These are phyloP conservation scores for Gorsachius magnificus DNA, from an alignment of 2,797 vertebrate species.

Conservation along the genomic window DNA sequence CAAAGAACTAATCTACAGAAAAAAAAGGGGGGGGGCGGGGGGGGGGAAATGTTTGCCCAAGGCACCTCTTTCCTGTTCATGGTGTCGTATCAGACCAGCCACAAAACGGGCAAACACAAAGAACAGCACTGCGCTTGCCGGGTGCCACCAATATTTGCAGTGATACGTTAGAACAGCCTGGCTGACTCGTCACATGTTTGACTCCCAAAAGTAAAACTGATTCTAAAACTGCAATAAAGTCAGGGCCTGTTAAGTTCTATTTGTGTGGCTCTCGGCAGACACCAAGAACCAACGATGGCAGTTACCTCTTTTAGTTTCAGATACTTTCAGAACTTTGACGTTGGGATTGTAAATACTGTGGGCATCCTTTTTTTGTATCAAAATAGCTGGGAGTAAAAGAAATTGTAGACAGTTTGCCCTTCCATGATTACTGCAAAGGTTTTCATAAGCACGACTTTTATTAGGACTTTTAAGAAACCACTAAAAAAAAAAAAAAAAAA, in stretches of 20 bases:
- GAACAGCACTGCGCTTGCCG: not conserved
- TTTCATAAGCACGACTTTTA: not conserved
- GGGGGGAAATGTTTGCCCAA: not conserved
- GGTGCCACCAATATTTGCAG: not conserved
- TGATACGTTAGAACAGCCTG: not conserved
- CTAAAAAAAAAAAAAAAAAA: not conserved
- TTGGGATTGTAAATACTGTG: not conserved
- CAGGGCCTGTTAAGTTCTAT: not conserved
- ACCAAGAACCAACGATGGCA: not conserved
- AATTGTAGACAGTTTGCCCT: not conserved
- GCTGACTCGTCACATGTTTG: too few species aligned
- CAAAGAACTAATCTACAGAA: not conserved
- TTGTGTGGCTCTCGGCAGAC: not conserved
- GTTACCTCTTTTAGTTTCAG: not conserved
- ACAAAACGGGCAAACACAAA: not conserved
- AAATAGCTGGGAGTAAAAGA: not conserved
- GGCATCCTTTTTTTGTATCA: not conserved
- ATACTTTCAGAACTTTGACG: not conserved
- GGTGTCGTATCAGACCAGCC: not conserved
- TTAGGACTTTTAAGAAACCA: not conserved
- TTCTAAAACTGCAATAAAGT: not conserved
- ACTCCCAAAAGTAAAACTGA: not conserved
- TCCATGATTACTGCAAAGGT: not conserved
- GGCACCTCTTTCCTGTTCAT: not conserved
- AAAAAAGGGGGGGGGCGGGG: not conserved